Base-by-base conservation (phyloP, 92 coral and sea anemone genomes). In the Desmophyllum pertusum region DNA sequence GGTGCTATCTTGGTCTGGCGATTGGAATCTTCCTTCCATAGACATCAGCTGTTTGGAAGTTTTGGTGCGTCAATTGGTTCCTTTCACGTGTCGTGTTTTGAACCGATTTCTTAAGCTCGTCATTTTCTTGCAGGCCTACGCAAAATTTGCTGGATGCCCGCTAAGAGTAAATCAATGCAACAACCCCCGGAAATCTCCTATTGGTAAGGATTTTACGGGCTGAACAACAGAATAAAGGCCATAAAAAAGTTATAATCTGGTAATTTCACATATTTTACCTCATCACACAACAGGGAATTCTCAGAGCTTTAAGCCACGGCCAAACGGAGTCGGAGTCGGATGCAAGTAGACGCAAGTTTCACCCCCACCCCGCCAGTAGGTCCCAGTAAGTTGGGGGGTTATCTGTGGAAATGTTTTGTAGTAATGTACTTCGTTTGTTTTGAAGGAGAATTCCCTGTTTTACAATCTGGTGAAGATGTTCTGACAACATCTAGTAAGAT, bases 91-190 rank as follows among this genome's bases (percentile, higher is more conserved):
- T 0, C n/a, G 51, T n/a, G 10, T 27, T 65, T 13, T 27, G 18
- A 38, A 0, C 4, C 25, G 23, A 63, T 35, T 8, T 83, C 52
- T 83, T 1, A 76, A 50, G 37, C 25, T 41, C 19, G 27, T 13
- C 39, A 7, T 50, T 61, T 45, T 29, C 59, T 59, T 75, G 1
- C 41, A 93, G 97, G 85, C 95, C 5, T 93, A 93, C 61, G 93
- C 95, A 23, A 93, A 93, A 81, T 93, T 93, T 81, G 92, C 97
- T 36, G 97, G 92, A 3, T 93, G 95, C 37, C 97, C 97, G 37
- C 30, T 93, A 36, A 91, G 86, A 61, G 91, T 93, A 45, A 83
- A 89, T 30, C 84, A 87, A 37, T 85, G 78, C 52, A 84, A 93
- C 88, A 91, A 91, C 38, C 94, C 94, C 15, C 80, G 92, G 91